Evolutionary conservation across 1,140 invertebrate species (phyloP).

Genomic region (Hyposmocoma kahamanoa): DNA sequence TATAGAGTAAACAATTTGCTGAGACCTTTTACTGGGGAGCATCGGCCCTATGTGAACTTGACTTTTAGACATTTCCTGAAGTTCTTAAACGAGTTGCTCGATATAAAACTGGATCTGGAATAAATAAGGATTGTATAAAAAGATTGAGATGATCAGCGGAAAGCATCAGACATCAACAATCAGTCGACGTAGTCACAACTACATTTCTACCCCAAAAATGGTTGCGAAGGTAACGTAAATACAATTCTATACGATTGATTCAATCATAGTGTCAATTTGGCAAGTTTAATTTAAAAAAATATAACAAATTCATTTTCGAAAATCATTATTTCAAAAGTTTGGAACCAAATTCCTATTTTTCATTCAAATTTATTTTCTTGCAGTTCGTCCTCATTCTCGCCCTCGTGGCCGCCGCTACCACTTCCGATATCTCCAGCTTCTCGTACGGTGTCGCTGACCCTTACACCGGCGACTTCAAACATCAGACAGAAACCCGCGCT

Average conservation of each 20-base stretch:
- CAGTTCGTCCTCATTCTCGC: constrained; percentile 13
- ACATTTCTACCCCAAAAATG: constrained; percentile 8
- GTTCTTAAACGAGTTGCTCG: constrained; percentile 43
- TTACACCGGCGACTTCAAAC: constrained; percentile 34
- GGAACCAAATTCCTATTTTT: neutral
- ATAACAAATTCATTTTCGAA: neutral
- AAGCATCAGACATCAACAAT: constrained; percentile 8
- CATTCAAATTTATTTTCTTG: constrained; percentile 1
- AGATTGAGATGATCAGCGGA: neutral
- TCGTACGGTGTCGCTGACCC: constrained; percentile 62
- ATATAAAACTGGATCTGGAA: constrained; percentile 36
- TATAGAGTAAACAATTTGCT: too few species aligned
- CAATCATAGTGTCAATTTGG: too few species aligned
- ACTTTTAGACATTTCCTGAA: constrained; percentile 62
- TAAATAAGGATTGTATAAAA: constrained; percentile 13
- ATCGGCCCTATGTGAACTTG: constrained; percentile 44
- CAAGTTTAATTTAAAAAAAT: too few species aligned
- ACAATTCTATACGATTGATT: too few species aligned
- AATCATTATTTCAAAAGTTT: neutral
- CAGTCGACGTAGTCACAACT: constrained; percentile 13
- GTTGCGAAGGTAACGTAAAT: constrained; percentile 13
- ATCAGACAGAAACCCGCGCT: constrained; percentile 64
- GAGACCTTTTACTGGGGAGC: constrained; percentile 34
- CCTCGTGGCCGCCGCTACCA: constrained; percentile 9
- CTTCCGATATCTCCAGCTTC: constrained; percentile 32